Percentiles rank a stretch among this genome's conserved stretches.
Conservation (phyloP, 2,888 invertebrate genomes). For the Cryptops parisi region DNA sequence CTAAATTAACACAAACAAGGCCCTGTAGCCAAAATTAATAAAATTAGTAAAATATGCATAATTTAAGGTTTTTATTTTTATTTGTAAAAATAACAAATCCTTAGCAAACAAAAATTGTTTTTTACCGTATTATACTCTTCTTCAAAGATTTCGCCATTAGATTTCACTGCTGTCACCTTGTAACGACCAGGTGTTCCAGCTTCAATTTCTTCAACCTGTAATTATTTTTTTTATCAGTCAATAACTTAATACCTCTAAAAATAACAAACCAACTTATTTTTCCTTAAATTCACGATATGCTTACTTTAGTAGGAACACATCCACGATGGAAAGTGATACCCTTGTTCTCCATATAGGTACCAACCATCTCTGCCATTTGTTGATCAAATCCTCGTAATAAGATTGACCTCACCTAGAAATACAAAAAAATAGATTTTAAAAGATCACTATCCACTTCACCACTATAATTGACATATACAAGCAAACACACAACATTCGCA, state of each 20-base stretch:
- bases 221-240: constrained; percentile 4
- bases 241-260: background rate
- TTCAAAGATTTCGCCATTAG: constrained; percentile 28
- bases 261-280: background rate
- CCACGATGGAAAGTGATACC: constrained; percentile 37
- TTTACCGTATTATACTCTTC: constrained; percentile 42
- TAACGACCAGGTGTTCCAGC: constrained; percentile 30
- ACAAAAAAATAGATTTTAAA: background rate
- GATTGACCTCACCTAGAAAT: constrained; percentile 36
- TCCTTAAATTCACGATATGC: background rate
- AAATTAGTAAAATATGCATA: too few species aligned
- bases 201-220: constrained; percentile 45
- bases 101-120: too few species aligned
- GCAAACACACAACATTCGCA: too few species aligned
- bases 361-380: constrained; percentile 41
- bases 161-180: constrained; percentile 30
- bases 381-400: constrained; percentile 45
- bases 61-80: too few species aligned
- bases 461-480: too few species aligned
- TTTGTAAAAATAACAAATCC: too few species aligned
- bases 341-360: constrained; percentile 35
- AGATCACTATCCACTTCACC: background rate
- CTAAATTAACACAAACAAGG: too few species aligned
- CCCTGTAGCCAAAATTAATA: too few species aligned
- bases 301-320: constrained; percentile 33